Evolutionary conservation across 2,888 invertebrate species (phyloP).

Genomic region (Sussaba pulchella): DNA sequence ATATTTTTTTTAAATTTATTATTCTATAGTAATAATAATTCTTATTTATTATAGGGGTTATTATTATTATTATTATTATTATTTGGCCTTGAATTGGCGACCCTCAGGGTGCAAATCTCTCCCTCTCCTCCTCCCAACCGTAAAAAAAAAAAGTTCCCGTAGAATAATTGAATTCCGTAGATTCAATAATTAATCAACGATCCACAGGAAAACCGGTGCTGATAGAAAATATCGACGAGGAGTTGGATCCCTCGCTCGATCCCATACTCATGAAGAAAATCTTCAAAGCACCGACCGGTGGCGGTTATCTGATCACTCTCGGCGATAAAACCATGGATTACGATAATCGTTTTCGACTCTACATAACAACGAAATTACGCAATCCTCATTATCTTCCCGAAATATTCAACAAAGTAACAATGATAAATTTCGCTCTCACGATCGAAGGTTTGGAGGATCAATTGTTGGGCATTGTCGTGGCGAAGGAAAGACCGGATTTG

Average conservation of each 20-base stretch:
- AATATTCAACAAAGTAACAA: slow-evolving; percentile 92
- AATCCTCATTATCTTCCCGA: slow-evolving; percentile 95
- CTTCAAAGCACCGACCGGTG: slow-evolving; percentile 88
- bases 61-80: too few relatives aligned
- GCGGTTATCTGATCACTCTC: slow-evolving; percentile 90
- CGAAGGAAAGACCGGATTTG: slow-evolving; percentile 93
- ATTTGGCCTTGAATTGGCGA: too few relatives aligned
- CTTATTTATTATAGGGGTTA: too few relatives aligned
- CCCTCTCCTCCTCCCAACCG: too few relatives aligned
- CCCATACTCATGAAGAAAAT: slow-evolving; percentile 91
- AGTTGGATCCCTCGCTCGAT: slow-evolving; percentile 91
- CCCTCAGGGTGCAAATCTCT: too few relatives aligned
- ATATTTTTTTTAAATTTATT: too few relatives aligned
- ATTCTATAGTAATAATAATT: too few relatives aligned
- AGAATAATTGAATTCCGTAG: too few relatives aligned
- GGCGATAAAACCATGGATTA: slow-evolving; percentile 93
- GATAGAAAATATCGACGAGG: slow-evolving; percentile 92
- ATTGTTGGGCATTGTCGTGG: slow-evolving; percentile 93
- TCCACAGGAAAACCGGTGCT: slow-evolving; percentile 88
- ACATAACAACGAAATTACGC: slow-evolving; percentile 92
- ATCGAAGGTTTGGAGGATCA: slow-evolving; percentile 94
- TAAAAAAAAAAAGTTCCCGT: too few relatives aligned
- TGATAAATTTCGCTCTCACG: slow-evolving; percentile 94
- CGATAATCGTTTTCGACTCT: slow-evolving; percentile 90
- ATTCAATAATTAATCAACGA: background rate